Evolutionary conservation across 2,888 invertebrate genomes (phyloP).

Genomic region (Melikaiella ostensackeni): DNA sequence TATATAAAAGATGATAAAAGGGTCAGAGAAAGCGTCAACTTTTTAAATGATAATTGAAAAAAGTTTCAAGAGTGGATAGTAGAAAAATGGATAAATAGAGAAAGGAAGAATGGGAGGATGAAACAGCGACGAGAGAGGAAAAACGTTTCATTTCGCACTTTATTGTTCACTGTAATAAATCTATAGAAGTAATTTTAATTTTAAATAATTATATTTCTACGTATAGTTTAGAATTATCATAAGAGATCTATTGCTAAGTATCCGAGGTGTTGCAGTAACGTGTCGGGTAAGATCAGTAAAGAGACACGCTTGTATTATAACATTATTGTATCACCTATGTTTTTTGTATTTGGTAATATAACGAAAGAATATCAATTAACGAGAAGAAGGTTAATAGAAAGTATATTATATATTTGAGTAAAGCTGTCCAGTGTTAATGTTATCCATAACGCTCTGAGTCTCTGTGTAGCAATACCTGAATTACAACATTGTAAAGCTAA

Average conservation of each 20-base stretch:
- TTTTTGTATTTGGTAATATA: slow-evolving; percentile 76
- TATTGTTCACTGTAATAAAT: slow-evolving; percentile 71
- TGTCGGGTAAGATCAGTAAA: slow-evolving; percentile 67
- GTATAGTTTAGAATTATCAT: slow-evolving; percentile 63
- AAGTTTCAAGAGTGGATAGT: slow-evolving; percentile 39
- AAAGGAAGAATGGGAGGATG: slow-evolving; percentile 33
- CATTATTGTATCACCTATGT: slow-evolving; percentile 74
- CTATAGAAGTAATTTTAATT: slow-evolving; percentile 68
- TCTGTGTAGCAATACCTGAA: slow-evolving; percentile 63
- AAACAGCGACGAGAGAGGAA: slow-evolving; percentile 49
- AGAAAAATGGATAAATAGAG: slow-evolving; percentile 45
- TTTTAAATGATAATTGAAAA: slow-evolving; percentile 53
- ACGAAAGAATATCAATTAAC: slow-evolving; percentile 72
- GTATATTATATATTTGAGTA: slow-evolving; percentile 75
- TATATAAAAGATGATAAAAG: slow-evolving; percentile 40
- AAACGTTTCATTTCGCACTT: slow-evolving; percentile 67
- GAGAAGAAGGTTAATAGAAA: slow-evolving; percentile 74
- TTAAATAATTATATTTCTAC: slow-evolving; percentile 75
- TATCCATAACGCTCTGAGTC: slow-evolving; percentile 61
- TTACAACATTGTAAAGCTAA: slow-evolving; percentile 58
- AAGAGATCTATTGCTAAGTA: slow-evolving; percentile 70
- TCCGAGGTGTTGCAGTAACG: slow-evolving; percentile 68
- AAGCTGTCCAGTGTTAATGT: slow-evolving; percentile 70
- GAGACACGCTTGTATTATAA: slow-evolving; percentile 73
- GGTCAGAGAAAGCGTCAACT: slow-evolving; percentile 44